phyloP scores from a whole-genome alignment of 2,888 invertebrate species.

The Aricia artaxerxes region DNA sequence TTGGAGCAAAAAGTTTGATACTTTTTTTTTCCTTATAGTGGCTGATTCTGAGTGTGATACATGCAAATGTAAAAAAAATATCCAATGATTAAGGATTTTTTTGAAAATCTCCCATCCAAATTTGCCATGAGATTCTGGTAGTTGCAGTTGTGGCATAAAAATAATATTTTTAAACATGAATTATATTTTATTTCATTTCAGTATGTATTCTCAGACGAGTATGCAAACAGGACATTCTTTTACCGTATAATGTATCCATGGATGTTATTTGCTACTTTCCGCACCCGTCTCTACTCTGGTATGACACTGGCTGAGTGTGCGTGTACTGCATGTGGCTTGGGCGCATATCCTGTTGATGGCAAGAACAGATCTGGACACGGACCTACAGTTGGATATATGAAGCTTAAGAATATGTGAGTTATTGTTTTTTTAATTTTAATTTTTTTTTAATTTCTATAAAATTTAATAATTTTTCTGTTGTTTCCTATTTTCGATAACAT shows the following conservation, averaged over 20 bases:
- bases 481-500: neutral
- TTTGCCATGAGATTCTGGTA: no score
- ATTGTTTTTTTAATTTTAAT: neutral
- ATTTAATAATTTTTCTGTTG: no score
- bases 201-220: slow-evolving; percentile 90
- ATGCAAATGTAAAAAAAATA: no score
- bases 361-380: slow-evolving; percentile 91
- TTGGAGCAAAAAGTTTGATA: no score
- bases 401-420: slow-evolving; percentile 80
- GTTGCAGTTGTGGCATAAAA: no score
- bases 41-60: no score
- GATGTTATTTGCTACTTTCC: slow-evolving; percentile 92
- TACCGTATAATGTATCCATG: slow-evolving; percentile 93
- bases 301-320: slow-evolving; percentile 95
- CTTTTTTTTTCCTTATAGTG: no score
- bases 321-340: slow-evolving; percentile 94
- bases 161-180: no score
- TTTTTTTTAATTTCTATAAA: neutral
- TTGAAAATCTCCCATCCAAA: no score
- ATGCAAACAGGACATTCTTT: slow-evolving; percentile 84
- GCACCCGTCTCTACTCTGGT: slow-evolving; percentile 94
- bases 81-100: no score
- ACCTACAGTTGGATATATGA: slow-evolving; percentile 86
- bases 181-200: slow-evolving; percentile 66
- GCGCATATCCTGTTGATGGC: slow-evolving; percentile 90